phyloP scores from a whole-genome alignment of 2,888 invertebrate genomes.

The Caenorhabditis afra region DNA sequence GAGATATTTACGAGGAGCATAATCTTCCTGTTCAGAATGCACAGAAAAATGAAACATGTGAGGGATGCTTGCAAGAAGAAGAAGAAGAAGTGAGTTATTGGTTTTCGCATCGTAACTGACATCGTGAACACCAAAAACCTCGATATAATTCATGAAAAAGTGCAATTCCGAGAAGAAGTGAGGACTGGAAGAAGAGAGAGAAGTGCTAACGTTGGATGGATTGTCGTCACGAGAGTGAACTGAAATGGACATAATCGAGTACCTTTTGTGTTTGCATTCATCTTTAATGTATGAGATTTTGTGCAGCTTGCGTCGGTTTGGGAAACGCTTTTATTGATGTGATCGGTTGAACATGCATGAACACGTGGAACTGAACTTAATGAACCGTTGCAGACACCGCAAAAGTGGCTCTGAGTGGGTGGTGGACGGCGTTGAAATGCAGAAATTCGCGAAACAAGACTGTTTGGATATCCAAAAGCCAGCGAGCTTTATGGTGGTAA shows the following conservation, averaged over 20 bases:
- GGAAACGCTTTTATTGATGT: conserved; percentile 47
- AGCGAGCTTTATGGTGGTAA: conserved; percentile 16
- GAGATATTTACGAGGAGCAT: too few species aligned
- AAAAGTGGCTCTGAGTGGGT: background rate
- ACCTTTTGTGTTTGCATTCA: conserved; percentile 59
- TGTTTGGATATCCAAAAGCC: background rate
- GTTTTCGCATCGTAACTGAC: too few species aligned
- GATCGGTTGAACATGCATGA: conserved; percentile 19
- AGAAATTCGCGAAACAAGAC: background rate
- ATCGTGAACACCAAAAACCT: too few species aligned
- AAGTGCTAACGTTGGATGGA: conserved; percentile 37
- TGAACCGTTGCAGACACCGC: background rate
- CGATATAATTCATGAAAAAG: conserved; percentile 16
- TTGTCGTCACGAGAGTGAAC: conserved; percentile 53
- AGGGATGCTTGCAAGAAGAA: too few species aligned
- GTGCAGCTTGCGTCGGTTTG: conserved; percentile 12
- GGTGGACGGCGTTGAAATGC: too few species aligned
- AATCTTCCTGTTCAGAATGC: too few species aligned
- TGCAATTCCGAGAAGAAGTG: conserved; percentile 27
- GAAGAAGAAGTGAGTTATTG: too few species aligned
- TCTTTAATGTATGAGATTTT: conserved; percentile 60
- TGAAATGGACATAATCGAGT: conserved; percentile 61
- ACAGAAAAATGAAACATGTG: too few species aligned
- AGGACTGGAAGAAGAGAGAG: background rate
- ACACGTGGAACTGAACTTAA: background rate